These are phyloP conservation scores for Bursaphelenchus okinawaensis DNA, from an alignment of 2,888 invertebrate genomes.

Conservation along the genomic window DNA sequence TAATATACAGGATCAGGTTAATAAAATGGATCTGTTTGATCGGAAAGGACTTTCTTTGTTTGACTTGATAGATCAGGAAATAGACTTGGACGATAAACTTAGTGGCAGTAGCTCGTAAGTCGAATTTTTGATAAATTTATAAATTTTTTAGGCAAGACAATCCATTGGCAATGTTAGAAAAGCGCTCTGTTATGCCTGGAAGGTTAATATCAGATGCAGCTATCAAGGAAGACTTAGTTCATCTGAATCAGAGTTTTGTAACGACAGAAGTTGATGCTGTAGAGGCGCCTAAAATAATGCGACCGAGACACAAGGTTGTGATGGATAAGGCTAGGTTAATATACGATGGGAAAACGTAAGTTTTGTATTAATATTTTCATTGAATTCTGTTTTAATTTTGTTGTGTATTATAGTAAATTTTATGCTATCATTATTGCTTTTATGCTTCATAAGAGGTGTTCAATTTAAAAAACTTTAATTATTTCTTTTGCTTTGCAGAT, in stretches of 20 bases:
- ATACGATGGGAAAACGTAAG: constrained; percentile 15
- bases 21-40: constrained; percentile 8
- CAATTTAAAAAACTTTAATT: neutral
- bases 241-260: neutral
- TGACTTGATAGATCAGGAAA: neutral
- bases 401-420: no score
- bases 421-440: no score
- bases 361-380: no score
- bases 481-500: neutral
- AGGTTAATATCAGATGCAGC: constrained; percentile 1
- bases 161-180: neutral
- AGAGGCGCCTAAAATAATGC: constrained; percentile 2
- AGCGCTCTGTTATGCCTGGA: constrained; percentile 6
- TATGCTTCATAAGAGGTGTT: no score
- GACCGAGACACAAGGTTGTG: constrained; percentile 8
- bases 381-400: no score
- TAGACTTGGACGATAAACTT: neutral
- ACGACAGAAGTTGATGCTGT: constrained; percentile 3
- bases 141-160: neutral
- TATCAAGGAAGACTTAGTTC: constrained; percentile 1
- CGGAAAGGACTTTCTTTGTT: neutral
- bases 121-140: neutral
- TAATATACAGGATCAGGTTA: neutral
- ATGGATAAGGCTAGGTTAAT: constrained; percentile 4
- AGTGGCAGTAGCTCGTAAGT: constrained; percentile 1